phyloP scores from a whole-genome alignment of 2,797 vertebrate genomes.

The Sternarchorhynchus goeldii region DNA sequence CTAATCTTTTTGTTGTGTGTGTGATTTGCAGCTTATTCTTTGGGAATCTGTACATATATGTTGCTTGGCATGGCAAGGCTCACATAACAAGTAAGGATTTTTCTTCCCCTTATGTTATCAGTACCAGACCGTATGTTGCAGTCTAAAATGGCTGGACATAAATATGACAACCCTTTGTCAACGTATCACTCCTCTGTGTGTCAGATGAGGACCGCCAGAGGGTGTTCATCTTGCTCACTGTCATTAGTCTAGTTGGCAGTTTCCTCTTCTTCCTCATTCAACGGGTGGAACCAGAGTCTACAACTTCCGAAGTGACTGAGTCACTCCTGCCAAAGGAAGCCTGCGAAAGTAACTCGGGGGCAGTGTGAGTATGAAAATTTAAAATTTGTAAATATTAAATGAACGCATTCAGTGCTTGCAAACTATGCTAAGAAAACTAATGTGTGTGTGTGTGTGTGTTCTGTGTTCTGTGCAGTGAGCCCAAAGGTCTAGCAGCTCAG shows the following conservation, averaged over 20 bases:
- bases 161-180: background rate
- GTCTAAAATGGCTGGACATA: slow-evolving; percentile 1
- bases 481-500: slow-evolving; percentile 72
- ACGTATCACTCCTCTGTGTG: slow-evolving; percentile 13
- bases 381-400: background rate
- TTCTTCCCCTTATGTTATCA: background rate
- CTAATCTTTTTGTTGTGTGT: background rate
- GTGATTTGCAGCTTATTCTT: slow-evolving; percentile 86
- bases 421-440: too few relatives aligned
- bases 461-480: slow-evolving; percentile 69
- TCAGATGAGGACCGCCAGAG: slow-evolving; percentile 91
- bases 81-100: slow-evolving; percentile 84
- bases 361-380: slow-evolving; percentile 32
- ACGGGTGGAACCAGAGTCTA: slow-evolving; percentile 71
- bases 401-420: background rate
- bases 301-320: slow-evolving; percentile 60
- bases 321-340: slow-evolving; percentile 62
- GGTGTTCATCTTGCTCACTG: slow-evolving; percentile 93
- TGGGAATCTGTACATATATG: slow-evolving; percentile 95
- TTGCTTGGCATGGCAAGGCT: slow-evolving; percentile 90
- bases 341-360: slow-evolving; percentile 53
- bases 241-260: slow-evolving; percentile 94
- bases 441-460: background rate
- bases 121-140: background rate
- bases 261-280: slow-evolving; percentile 97